Conservation (phyloP, 2,113 vertebrate genomes). For the Polypterus bichir region DNA sequence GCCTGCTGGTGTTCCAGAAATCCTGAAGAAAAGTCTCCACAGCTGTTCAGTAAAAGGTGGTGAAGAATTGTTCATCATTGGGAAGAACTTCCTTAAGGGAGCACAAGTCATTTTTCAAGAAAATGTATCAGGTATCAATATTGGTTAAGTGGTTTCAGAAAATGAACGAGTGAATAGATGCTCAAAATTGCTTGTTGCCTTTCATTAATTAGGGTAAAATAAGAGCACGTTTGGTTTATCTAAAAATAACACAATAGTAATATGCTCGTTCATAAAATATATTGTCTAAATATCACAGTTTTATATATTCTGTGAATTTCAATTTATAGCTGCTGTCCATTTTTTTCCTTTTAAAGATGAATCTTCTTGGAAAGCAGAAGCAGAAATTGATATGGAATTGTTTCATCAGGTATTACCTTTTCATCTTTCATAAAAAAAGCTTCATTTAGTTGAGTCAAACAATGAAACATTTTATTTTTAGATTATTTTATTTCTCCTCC, state of each 20-base stretch:
- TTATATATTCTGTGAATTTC: neutral
- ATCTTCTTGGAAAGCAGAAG: constrained; percentile 88
- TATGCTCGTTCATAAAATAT: too few species aligned
- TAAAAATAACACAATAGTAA: too few species aligned
- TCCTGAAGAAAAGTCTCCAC: constrained; percentile 94
- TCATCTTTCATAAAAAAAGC: too few species aligned
- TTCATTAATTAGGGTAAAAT: too few species aligned
- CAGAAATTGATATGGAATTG: constrained; percentile 96
- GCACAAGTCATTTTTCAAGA: constrained; percentile 97
- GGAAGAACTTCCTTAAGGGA: constrained; percentile 98
- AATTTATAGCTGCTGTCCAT: constrained; percentile 11
- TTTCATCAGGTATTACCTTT: constrained; percentile 81
- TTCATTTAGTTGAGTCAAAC: too few species aligned
- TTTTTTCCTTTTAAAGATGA: constrained; percentile 66
- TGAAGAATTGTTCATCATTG: constrained; percentile 92
- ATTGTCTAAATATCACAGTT: too few species aligned
- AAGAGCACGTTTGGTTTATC: too few species aligned
- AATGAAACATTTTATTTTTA: too few species aligned
- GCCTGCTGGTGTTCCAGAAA: constrained; percentile 89
- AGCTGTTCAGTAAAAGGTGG: constrained; percentile 82
- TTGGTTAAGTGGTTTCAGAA: neutral
- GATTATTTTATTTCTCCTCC: too few species aligned
- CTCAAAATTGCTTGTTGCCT: too few species aligned
- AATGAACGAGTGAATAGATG: too few species aligned
- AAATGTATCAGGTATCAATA: constrained; percentile 69